phyloP scores from a whole-genome alignment of 2,797 vertebrate genomes.

The Sternotherus odoratus region DNA sequence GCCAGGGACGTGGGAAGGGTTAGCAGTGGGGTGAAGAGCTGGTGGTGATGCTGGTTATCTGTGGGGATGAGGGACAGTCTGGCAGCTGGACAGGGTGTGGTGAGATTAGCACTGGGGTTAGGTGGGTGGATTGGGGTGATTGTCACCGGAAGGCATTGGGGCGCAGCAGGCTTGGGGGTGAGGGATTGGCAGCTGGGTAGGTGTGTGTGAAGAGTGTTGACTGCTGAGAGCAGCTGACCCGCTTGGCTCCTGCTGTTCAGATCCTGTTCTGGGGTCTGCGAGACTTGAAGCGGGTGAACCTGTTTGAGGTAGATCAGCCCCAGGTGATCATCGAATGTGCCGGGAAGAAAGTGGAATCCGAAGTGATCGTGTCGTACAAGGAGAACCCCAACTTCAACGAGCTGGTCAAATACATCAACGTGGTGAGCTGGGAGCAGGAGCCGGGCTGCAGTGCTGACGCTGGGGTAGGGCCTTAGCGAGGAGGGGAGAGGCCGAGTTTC shows the following conservation, averaged over 20 bases:
- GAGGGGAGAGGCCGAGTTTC: background rate
- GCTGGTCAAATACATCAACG: slow-evolving; percentile 88
- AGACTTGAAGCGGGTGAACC: slow-evolving; percentile 90
- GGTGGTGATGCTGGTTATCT: background rate
- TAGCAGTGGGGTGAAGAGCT: background rate
- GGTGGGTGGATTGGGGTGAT: background rate
- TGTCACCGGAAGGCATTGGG: too few relatives aligned
- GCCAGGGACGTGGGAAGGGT: background rate
- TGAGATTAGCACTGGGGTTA: background rate
- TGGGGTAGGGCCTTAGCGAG: background rate
- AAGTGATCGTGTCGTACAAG: slow-evolving; percentile 88
- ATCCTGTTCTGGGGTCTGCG: slow-evolving; percentile 95
- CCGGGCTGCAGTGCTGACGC: background rate
- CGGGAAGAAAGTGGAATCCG: slow-evolving; percentile 90
- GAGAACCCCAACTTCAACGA: slow-evolving; percentile 91
- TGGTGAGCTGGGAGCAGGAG: slow-evolving; percentile 84
- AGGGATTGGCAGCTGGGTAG: background rate
- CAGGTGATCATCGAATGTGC: slow-evolving; percentile 92
- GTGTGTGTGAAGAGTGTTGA: accelerated
- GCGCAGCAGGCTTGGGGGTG: background rate
- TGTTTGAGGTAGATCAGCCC: slow-evolving; percentile 93
- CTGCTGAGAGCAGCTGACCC: accelerated
- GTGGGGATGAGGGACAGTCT: accelerated
- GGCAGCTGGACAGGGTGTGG: background rate
- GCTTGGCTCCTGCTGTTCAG: slow-evolving; percentile 71